Conservation (phyloP, 2,888 invertebrate genomes). For the Dione vanillae region DNA sequence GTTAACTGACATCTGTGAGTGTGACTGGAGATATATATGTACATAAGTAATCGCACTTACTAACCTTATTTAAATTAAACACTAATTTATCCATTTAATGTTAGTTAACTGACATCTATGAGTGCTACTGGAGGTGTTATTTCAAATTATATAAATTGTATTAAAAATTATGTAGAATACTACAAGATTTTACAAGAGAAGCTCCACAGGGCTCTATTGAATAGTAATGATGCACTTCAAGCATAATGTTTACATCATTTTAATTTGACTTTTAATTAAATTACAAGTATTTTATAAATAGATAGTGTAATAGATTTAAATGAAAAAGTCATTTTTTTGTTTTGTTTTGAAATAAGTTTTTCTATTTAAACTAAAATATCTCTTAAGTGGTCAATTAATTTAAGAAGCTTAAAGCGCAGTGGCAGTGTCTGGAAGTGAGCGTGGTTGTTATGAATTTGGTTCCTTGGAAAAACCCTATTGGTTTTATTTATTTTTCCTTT, state of each 20-base stretch:
- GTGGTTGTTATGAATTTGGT: no score
- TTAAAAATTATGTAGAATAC: neutral
- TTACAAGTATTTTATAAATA: slow-evolving; percentile 16
- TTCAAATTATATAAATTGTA: slow-evolving; percentile 1
- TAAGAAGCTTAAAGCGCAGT: neutral
- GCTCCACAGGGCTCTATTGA: slow-evolving; percentile 1
- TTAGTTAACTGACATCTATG: neutral
- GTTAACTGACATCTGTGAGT: slow-evolving; percentile 1
- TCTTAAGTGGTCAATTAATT: slow-evolving; percentile 8
- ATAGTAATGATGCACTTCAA: slow-evolving; percentile 8
- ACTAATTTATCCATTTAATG: neutral
- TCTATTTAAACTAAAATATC: neutral
- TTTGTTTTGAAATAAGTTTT: neutral
- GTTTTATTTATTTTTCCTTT: no score
- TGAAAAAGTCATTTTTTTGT: neutral
- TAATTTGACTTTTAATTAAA: slow-evolving; percentile 22
- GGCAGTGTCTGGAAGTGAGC: no score
- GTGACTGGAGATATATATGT: neutral
- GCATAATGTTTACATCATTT: slow-evolving; percentile 1
- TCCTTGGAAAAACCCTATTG: no score
- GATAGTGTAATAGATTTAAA: neutral
- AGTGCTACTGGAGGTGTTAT: neutral
- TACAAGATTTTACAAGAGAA: neutral
- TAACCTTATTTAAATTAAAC: no score
- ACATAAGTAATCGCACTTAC: no score